Percentiles rank a stretch among this genome's conserved stretches.
These are phyloP conservation scores for Diadromus collaris DNA, from an alignment of 2,888 invertebrate genomes.

Conservation along the genomic window DNA sequence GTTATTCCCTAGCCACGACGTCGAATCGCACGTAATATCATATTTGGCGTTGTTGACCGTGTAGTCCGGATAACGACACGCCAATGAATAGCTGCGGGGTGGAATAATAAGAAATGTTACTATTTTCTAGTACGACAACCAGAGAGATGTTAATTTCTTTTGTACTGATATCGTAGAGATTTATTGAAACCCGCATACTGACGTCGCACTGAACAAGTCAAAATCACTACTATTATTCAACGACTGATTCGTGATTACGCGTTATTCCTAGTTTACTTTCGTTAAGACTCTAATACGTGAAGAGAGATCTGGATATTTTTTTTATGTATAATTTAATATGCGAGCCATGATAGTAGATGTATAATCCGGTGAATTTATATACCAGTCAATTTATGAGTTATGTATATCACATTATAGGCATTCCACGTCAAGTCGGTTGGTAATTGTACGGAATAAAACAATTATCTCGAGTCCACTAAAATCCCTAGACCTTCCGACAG, in stretches of 20 bases:
- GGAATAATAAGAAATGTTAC: slow-evolving; percentile 15
- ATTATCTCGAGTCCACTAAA: too few relatives aligned
- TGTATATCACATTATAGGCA: not conserved
- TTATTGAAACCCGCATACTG: not conserved
- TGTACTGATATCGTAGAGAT: slow-evolving; percentile 4
- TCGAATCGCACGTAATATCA: not conserved
- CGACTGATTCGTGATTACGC: slow-evolving; percentile 37
- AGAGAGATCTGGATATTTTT: slow-evolving; percentile 3
- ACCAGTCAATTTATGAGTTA: slow-evolving; percentile 19
- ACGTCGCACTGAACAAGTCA: slow-evolving; percentile 4
- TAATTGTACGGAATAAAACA: too few relatives aligned
- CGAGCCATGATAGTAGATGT: slow-evolving; percentile 43
- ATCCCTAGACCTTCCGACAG: too few relatives aligned
- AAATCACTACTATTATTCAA: slow-evolving; percentile 10
- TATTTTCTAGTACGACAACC: slow-evolving; percentile 20
- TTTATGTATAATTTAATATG: slow-evolving; percentile 37
- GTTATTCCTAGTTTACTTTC: slow-evolving; percentile 8
- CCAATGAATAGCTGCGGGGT: not conserved
- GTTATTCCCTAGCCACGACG: too few relatives aligned
- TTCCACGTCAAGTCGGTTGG: too few relatives aligned
- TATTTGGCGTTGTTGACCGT: slow-evolving; percentile 9
- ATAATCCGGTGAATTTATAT: slow-evolving; percentile 37
- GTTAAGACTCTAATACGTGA: not conserved
- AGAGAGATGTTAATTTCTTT: slow-evolving; percentile 13
- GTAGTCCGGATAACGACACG: not conserved